Evolutionary conservation across 2,888 invertebrate species (phyloP).

Genomic region (Andrena trimmerana): DNA sequence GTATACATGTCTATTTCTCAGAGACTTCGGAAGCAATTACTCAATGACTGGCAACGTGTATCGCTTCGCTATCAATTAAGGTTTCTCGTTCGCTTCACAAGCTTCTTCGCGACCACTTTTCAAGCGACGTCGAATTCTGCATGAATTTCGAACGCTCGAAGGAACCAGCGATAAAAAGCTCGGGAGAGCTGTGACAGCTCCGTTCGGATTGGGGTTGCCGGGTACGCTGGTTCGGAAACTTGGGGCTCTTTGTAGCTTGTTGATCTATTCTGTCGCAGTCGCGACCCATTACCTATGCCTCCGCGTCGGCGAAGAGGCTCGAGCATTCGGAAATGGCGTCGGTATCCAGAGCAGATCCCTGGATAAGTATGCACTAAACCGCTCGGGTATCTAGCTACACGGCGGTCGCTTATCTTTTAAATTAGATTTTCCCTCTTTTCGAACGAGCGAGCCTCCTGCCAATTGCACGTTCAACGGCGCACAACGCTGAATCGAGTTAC

Average conservation of each 20-base stretch:
- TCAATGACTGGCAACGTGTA: no score
- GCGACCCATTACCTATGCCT: slow-evolving; percentile 41
- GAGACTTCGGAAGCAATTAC: no score
- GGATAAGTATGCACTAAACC: slow-evolving; percentile 67
- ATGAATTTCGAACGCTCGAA: not conserved
- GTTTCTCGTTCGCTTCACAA: no score
- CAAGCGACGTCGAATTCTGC: not conserved
- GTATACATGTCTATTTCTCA: no score
- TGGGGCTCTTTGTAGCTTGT: slow-evolving; percentile 4
- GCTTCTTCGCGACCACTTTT: no score
- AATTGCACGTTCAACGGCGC: slow-evolving; percentile 40
- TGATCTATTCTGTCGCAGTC: slow-evolving; percentile 41
- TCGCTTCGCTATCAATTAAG: no score
- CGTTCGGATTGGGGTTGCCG: not conserved
- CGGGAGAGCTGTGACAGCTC: not conserved
- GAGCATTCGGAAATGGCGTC: slow-evolving; percentile 55
- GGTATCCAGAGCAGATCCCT: slow-evolving; percentile 58
- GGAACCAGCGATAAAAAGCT: not conserved
- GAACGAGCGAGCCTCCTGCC: slow-evolving; percentile 22
- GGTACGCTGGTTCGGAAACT: no score
- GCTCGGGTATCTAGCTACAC: slow-evolving; percentile 40
- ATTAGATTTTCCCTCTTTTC: slow-evolving; percentile 63
- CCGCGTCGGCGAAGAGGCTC: slow-evolving; percentile 33
- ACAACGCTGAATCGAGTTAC: slow-evolving; percentile 21
- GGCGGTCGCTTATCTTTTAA: slow-evolving; percentile 65